phyloP scores from a whole-genome alignment of 2,888 invertebrate species.

The Carpatolechia fugitivella region DNA sequence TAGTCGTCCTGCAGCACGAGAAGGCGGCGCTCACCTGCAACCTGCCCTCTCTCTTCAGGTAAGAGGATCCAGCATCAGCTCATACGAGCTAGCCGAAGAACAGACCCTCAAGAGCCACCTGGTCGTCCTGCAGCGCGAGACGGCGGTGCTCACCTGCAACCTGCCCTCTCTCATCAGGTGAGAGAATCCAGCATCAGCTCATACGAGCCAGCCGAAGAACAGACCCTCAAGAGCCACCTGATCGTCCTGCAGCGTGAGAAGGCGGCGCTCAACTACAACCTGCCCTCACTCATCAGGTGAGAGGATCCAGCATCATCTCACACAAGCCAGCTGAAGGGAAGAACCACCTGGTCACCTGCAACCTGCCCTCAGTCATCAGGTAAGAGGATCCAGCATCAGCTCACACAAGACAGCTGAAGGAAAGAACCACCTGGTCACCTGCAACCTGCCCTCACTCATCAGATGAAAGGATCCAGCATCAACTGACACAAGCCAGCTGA shows the following conservation, averaged over 20 bases:
- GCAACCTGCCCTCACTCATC: slow-evolving; percentile 88
- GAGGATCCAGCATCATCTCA: neutral
- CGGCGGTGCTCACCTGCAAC: slow-evolving; percentile 87
- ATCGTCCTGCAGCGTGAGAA: slow-evolving; percentile 91
- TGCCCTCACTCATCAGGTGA: slow-evolving; percentile 85
- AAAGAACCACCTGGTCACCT: slow-evolving; percentile 88
- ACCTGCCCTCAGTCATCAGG: slow-evolving; percentile 87
- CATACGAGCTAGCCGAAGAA: slow-evolving; percentile 72
- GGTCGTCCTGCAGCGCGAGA: slow-evolving; percentile 89
- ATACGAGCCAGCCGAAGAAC: slow-evolving; percentile 76
- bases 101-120: slow-evolving; percentile 87
- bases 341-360: slow-evolving; percentile 88
- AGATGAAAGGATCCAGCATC: slow-evolving; percentile 36
- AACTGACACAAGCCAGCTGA: slow-evolving; percentile 53
- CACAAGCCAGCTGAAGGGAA: slow-evolving; percentile 77
- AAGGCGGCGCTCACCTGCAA: slow-evolving; percentile 89
- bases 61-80: neutral
- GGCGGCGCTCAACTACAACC: slow-evolving; percentile 86
- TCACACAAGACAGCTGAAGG: slow-evolving; percentile 73
- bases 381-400: slow-evolving; percentile 18
- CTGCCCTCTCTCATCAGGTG: slow-evolving; percentile 86
- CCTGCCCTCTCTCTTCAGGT: slow-evolving; percentile 86
- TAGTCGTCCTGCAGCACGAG: slow-evolving; percentile 89
- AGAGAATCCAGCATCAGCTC: neutral
- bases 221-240: slow-evolving; percentile 86